Percentiles rank a stretch among this genome's conserved stretches.
phyloP scores from a whole-genome alignment of 2,797 vertebrate species.

The Sandelia bainsii region DNA sequence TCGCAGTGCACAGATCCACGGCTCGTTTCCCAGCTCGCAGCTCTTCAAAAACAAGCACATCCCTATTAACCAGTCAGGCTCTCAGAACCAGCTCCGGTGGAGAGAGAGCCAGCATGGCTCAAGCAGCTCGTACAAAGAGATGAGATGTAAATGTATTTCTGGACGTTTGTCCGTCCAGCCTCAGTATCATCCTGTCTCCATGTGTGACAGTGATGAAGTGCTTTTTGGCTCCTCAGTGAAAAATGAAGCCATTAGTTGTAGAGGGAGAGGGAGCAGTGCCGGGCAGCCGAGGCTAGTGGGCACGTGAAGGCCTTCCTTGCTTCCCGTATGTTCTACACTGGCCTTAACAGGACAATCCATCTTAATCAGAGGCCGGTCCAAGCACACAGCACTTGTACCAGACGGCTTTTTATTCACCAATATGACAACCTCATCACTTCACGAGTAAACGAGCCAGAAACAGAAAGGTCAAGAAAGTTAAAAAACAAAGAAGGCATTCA shows the following conservation, averaged over 20 bases:
- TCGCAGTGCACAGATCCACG: conserved; percentile 43
- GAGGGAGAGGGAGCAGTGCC: conserved; percentile 27
- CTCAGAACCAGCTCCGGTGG: conserved; percentile 36
- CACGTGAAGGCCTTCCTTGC: conserved; percentile 46
- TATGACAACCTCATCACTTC: conserved; percentile 62
- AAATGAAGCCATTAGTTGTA: conserved; percentile 79
- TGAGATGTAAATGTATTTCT: conserved; percentile 5
- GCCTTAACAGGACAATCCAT: conserved; percentile 63
- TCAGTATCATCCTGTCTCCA: conserved; percentile 43
- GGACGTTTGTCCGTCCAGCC: conserved; percentile 31
- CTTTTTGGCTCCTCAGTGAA: conserved; percentile 71
- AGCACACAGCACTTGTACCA: conserved; percentile 42
- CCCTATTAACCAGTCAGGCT: conserved; percentile 60
- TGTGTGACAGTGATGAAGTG: conserved; percentile 75
- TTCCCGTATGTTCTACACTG: conserved; percentile 10
- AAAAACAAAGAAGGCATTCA: conserved; percentile 17
- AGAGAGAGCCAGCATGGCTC: conserved; percentile 7
- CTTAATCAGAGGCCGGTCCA: conserved; percentile 62
- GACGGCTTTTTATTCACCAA: conserved; percentile 51
- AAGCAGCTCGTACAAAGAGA: background rate
- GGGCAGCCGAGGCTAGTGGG: conserved; percentile 45
- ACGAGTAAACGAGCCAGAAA: conserved; percentile 45
- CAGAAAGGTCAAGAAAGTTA: conserved; percentile 30
- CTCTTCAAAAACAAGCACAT: conserved; percentile 57
- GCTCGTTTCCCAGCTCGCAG: conserved; percentile 64